Evolutionary conservation across 2,888 invertebrate genomes (phyloP), one percentile per base, ranked within the genome.

Genomic region (Drosophila percnosoma): DNA sequence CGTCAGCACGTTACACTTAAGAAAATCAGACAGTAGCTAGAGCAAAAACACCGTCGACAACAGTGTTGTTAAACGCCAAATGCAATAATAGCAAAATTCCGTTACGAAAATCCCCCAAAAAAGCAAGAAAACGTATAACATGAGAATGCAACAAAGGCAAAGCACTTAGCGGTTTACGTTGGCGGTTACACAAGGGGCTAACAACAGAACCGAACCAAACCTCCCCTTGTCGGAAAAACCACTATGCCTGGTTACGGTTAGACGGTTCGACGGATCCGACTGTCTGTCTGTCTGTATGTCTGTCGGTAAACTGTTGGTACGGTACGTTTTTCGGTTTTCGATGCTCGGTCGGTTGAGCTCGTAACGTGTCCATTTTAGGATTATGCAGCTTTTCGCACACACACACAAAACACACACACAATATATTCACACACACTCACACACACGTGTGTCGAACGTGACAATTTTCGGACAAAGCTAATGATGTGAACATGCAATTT

Each of bases 391-490:
- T 85, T 82, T 60, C 66, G 73, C 6, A 53, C 13, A 31, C 21
- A 34, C 21, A 24, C 13, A 24, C 21, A 13, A 18, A 15, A 34
- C 34, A 34, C 34, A 36, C 15, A 36, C 24, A 24, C 24, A 24
- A 24, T 24, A 24, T 2, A 24, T 24, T 24, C 29, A 18, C 21
- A 13, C n/a, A 27, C 24, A 21, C 45, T 40, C 59, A 42, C 40
- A 38, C 42, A 34, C 31, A 59, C 59, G 76, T 77, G 83, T 78
- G 64, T 61, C 68, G 80, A 83, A 83, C 87, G 82, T 83, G 82
- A 83, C 87, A 80, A 80, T 83, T 80, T 86, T 83, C 86, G 82
- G 86, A 82, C 83, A 85, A 85, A 83, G 83, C 83, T 82, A 83
- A 82, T 83, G 86, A 85, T 83, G 86, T 76, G 83, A 80, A 73